Percentiles rank a stretch among this genome's conserved stretches.
Evolutionary conservation across 2,113 vertebrate species (phyloP).

Genomic region (Lagopus leucura): DNA sequence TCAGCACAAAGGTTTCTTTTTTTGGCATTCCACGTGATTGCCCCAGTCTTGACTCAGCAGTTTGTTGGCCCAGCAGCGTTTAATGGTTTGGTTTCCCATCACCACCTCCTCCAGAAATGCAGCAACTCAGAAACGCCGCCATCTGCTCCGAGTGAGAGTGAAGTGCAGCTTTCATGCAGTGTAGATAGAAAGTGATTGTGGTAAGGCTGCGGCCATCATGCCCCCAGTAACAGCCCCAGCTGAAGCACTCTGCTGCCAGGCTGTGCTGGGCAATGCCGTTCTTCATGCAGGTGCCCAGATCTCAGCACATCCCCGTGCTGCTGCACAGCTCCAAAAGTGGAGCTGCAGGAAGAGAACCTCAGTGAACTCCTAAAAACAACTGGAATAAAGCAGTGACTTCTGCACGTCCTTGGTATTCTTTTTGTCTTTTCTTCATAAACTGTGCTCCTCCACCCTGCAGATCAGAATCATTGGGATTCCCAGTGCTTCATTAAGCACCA

Average conservation of each 20-base stretch:
- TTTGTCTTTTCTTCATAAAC: not conserved
- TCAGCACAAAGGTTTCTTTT: constrained; percentile 27
- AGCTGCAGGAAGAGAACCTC: not conserved
- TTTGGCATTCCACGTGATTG: constrained; percentile 61
- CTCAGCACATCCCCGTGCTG: not conserved
- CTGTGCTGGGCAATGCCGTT: not conserved
- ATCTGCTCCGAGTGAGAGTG: not conserved
- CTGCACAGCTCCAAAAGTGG: not conserved
- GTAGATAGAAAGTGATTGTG: rapidly evolving
- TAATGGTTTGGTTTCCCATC: constrained; percentile 74
- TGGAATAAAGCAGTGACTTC: not conserved
- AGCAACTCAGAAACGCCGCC: not conserved
- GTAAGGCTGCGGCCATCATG: not conserved
- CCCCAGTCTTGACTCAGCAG: constrained; percentile 72
- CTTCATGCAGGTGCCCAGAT: rapidly evolving
- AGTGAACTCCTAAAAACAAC: not conserved
- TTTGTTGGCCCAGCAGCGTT: constrained; percentile 27
- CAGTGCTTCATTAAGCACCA: not conserved
- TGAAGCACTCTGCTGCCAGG: not conserved
- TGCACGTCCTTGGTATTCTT: not conserved
- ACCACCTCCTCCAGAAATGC: constrained; percentile 49
- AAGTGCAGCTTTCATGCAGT: not conserved
- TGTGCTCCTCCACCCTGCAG: not conserved
- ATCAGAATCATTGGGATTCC: not conserved
- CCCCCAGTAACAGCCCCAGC: rapidly evolving